Base-by-base conservation (phyloP, 2,888 invertebrate genomes). In the Euplexia lucipara region DNA sequence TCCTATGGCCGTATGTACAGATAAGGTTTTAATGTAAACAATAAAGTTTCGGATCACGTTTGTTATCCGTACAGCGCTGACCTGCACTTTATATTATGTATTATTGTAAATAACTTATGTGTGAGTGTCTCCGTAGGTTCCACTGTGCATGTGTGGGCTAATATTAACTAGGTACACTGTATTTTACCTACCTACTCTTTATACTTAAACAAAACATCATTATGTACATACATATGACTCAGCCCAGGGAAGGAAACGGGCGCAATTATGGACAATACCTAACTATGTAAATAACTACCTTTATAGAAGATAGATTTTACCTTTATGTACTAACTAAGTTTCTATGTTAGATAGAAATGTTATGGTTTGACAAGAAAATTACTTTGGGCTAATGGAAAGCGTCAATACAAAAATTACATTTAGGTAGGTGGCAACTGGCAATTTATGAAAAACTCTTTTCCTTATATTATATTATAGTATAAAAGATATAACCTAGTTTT, bases 111-210 rank as follows among this genome's bases (percentile, higher is more conserved):
- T 45, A 54, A 60, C 45, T 8, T 35, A 18, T 60, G 60, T 69
- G 70, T 47, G 39, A 20, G 70, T 47, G 4, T 14, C 16, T 47
- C 8, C 22, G 34, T 68, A n/a, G 9, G 16, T 3, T 6, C 8
- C 18, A 37, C 42, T 57, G 41, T 53, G 22, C 47, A 37, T 37
- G 34, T 57, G 34, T 57, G 49, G 30, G 47, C 60, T 63, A 54
- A 75, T 62, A 70, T 78, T 79, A 74, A 82, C 69, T 70, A 75
- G n/a, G n/a, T n/a, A n/a, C n/a, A n/a, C n/a, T n/a, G n/a, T n/a
- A n/a, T n/a, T 75, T 71, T 65, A 68, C 62, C 49, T 70, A 66
- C 59, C 47, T 63, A 68, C 56, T 57, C 26, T 63, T 61, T 58
- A 44, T 45, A 59, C 26, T 16, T 45, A 58, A 45, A 71, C 26